Evolutionary conservation across 2,888 invertebrate genomes (phyloP), one percentile per base, ranked within the genome.

Genomic region (Lasioglossum zephyrum): DNA sequence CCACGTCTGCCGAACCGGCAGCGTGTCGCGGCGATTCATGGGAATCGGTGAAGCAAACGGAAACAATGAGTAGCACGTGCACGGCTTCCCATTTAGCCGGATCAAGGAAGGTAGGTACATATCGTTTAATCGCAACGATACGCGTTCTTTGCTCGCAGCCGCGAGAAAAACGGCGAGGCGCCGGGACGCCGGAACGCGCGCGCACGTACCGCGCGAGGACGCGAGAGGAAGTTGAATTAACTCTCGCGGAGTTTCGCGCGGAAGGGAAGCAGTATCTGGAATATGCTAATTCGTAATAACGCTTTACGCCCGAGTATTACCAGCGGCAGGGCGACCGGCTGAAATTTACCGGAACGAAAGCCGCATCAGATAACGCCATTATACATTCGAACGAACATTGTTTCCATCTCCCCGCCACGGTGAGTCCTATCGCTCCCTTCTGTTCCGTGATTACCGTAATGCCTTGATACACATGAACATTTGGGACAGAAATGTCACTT

Each of bases 261-360:
- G 36, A 66, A 66, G 18, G 66, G 36, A 66, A 66, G 16, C 66
- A 36, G 66, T 36, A 81, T 79, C 63, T 79, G 73, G n/a, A 80
- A 87, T 88, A 88, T 87, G 88, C 66, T 80, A 88, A 88, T 86
- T 39, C 72, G 66, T 82, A 86, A 87, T 79, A 85, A 86, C 76
- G 44, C 39, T 85, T 36, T 36, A 36, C 66, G 36, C 31, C 66
- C 66, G 66, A 36, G 36, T 66, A 66, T 36, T 36, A 66, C 66
- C 36, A 53, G 66, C 36, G 18, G 18, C 60, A 16, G 8, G 66
- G 36, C 26, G 72, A 8, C 41, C 13, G 44, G 26, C n/a, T 26
- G n/a, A 72, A 72, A 72, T 26, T 41, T 82, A 74, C 73, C 74
- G 79, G 84, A 79, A 87, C 86, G 86, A 86, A 79, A 84, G 57